phyloP scores from a whole-genome alignment of 53 echinoderm and acorn worm genomes.

The Holothuria scabra region DNA sequence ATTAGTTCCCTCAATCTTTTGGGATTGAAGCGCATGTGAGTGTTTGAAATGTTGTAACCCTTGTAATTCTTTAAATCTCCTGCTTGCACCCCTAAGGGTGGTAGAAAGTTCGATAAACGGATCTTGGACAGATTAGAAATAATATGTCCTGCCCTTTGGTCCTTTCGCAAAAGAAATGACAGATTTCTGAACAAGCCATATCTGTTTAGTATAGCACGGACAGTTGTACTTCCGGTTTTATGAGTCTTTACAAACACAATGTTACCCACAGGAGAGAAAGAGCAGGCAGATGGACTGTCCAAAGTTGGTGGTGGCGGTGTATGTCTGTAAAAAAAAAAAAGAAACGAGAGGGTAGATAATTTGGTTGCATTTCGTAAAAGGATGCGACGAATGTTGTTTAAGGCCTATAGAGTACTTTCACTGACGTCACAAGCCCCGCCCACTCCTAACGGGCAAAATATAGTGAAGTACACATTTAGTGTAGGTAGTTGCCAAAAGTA shows the following conservation, averaged over 20 bases:
- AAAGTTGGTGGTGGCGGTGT: not conserved
- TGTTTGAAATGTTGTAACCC: conserved; percentile 59
- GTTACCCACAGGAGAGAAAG: conserved; percentile 17
- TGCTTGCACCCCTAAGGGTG: conserved; percentile 49
- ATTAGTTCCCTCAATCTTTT: conserved; percentile 51
- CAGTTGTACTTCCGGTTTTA: conserved; percentile 71
- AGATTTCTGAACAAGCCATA: conserved; percentile 48
- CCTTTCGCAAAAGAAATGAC: conserved; percentile 53
- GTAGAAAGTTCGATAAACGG: conserved; percentile 48
- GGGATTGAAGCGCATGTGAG: conserved; percentile 52
- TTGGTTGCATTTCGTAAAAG: too few relatives aligned
- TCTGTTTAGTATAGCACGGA: conserved; percentile 52
- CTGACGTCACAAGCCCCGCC: too few relatives aligned
- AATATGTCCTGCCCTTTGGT: conserved; percentile 49
- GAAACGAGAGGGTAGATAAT: too few relatives aligned
- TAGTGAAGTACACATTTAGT: too few relatives aligned
- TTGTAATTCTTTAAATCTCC: conserved; percentile 47
- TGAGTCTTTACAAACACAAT: conserved; percentile 66
- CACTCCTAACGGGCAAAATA: too few relatives aligned
- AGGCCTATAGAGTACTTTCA: too few relatives aligned
- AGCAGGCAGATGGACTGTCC: not conserved
- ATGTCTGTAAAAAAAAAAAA: too few relatives aligned
- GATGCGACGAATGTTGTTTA: too few relatives aligned
- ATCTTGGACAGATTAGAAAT: conserved; percentile 6
- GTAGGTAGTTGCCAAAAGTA: too few relatives aligned